Base-by-base conservation (phyloP, 1,140 invertebrate genomes). In the Zaprionus capensis region DNA sequence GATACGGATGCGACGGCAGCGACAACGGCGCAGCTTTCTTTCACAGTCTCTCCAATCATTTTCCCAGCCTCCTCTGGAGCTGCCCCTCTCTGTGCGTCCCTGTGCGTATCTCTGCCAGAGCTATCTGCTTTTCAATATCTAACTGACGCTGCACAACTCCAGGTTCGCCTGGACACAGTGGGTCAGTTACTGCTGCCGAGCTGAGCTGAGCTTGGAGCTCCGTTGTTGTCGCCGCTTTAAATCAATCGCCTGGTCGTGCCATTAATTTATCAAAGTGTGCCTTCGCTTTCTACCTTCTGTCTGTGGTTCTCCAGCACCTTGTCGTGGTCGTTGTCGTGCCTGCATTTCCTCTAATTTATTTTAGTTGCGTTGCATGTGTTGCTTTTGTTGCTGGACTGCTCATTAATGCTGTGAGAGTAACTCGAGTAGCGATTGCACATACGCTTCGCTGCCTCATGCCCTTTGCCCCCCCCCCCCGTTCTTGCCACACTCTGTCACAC, bases 331-430 rank as follows among this genome's bases (percentile, higher is more conserved):
- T 34, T 34, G 31, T 41, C 66, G 46, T 67, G 63, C 57, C 57
- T 76, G 72, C 76, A 83, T 82, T 83, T 83, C 81, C 57, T 83
- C 82, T 79, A 82, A 82, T 83, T 83, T 83, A 83, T 80, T 72
- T 81, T 64, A 80, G 78, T 46, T 65, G 72, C 72, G 72, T 76
- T 71, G n/a, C 38, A 41, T 15, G 31, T 38, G 24, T 62, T 17
- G 15, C 11, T 51, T 7, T 46, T 49, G 71, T 26, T 53, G 57
- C 36, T 61, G 53, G 56, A 49, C 65, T 69, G 36, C 71, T 74
- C 71, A 74, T 74, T 74, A 74, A 69, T 69, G 71, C 71, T 15
- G 62, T 66, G 53, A 67, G 46, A 56, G 64, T 67, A 67, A 64
- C 71, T 67, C 71, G 67, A 73, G 67, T 67, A 55, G 63, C 55